phyloP scores from a whole-genome alignment of 2,113 vertebrate genomes.

The Setophaga coronata region DNA sequence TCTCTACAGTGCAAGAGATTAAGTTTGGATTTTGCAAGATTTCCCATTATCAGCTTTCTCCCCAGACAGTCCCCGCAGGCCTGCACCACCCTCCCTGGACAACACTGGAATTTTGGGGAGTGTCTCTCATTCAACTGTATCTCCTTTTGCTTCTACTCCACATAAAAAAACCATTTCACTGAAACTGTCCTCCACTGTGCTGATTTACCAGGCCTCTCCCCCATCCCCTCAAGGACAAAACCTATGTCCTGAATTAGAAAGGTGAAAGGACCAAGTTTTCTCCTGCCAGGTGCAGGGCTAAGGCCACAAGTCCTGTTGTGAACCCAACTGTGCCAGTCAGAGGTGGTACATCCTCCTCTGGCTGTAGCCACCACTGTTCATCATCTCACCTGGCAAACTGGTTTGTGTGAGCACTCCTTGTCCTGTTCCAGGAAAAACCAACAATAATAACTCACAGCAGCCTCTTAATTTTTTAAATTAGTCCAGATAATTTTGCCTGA shows the following conservation, averaged over 20 bases:
- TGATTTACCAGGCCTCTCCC: not conserved
- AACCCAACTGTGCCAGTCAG: not conserved
- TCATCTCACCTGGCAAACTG: not conserved
- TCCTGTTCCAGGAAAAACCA: not conserved
- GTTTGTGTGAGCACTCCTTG: not conserved
- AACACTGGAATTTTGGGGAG: not conserved
- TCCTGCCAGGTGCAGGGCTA: not conserved
- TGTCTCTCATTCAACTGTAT: not conserved
- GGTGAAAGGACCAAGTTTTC: not conserved
- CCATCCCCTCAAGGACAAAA: not conserved
- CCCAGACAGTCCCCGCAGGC: not conserved
- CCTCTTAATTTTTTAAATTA: not conserved
- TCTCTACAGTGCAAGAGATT: constrained; percentile 29
- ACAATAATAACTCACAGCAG: not conserved
- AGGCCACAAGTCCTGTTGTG: not conserved
- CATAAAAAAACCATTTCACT: not conserved
- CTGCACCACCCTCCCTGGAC: not conserved
- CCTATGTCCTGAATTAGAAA: not conserved
- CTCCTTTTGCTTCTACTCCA: not conserved
- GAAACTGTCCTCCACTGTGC: not conserved
- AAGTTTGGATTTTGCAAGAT: constrained; percentile 41
- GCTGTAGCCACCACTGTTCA: not conserved
- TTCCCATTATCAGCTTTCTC: constrained; percentile 20
- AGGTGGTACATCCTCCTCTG: not conserved
- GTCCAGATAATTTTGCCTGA: not conserved